Conservation (phyloP, 1,140 invertebrate species). For the Sycophaga agraensis region DNA sequence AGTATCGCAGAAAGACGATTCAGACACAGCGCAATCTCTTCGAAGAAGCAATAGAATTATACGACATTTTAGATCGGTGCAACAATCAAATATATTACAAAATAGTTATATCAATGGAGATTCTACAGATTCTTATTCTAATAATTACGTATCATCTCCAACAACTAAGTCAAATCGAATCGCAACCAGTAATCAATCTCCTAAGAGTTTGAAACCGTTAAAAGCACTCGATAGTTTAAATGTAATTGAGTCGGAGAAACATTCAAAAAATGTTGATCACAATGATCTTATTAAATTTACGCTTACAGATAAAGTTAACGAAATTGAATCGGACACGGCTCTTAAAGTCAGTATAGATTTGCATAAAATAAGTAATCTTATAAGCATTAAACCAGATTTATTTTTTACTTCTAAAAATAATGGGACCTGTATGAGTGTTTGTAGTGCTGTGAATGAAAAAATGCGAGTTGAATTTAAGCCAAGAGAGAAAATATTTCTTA, state of each 20-base stretch:
- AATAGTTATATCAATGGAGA: constrained; percentile 4
- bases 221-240: not conserved
- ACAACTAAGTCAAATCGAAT: constrained; percentile 10
- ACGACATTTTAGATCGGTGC: constrained; percentile 20
- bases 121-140: constrained; percentile 2
- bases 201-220: constrained; percentile 11
- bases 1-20: constrained; percentile 5
- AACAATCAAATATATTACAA: not conserved
- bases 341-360: constrained; percentile 51
- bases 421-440: not conserved
- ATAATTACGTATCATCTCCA: not conserved
- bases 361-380: constrained; percentile 40
- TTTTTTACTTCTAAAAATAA: constrained; percentile 32
- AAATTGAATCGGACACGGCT: not conserved
- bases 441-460: constrained; percentile 20
- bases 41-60: constrained; percentile 16
- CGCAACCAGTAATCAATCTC: not conserved
- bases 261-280: constrained; percentile 26
- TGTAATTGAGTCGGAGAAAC: constrained; percentile 8
- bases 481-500: constrained; percentile 15
- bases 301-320: constrained; percentile 11
- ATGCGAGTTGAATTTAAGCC: constrained; percentile 7
- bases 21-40: not conserved
- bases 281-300: constrained; percentile 15
- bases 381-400: constrained; percentile 39